phyloP scores from a whole-genome alignment of 2,113 vertebrate species.

The Accipiter cooperii region DNA sequence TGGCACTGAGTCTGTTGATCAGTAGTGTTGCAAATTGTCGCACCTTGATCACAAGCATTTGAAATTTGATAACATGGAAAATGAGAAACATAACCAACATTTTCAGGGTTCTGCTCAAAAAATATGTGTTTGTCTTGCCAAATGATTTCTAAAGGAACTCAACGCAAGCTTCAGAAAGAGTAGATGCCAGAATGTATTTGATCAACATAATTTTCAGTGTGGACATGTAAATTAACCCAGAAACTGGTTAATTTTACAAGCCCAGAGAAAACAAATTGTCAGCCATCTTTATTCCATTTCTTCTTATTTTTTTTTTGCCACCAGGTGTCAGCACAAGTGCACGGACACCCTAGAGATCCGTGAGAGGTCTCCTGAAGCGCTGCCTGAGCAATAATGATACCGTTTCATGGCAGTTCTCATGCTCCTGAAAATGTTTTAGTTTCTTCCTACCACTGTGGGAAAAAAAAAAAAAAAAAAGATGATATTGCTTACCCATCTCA shows the following conservation, averaged over 20 bases:
- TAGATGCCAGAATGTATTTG: background rate
- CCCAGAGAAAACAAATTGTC: background rate
- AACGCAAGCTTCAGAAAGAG: background rate
- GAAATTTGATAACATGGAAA: background rate
- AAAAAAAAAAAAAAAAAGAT: too few relatives aligned
- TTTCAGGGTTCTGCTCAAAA: background rate
- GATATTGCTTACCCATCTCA: background rate
- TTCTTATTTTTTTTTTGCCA: background rate
- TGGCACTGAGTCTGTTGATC: background rate
- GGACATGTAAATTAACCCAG: background rate
- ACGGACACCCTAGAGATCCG: background rate
- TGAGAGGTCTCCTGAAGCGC: background rate
- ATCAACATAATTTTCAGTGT: background rate
- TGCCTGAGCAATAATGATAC: background rate
- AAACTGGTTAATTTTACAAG: background rate
- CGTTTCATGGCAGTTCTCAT: background rate
- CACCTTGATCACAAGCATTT: background rate
- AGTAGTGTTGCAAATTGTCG: background rate
- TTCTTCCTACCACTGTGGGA: background rate
- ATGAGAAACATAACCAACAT: background rate
- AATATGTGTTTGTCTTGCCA: background rate
- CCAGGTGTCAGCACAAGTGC: slow-evolving; percentile 43
- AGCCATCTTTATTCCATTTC: background rate
- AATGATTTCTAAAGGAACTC: background rate
- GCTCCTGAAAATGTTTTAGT: background rate